Conservation (phyloP, 2,113 vertebrate genomes). For the Hydropotes inermis region DNA sequence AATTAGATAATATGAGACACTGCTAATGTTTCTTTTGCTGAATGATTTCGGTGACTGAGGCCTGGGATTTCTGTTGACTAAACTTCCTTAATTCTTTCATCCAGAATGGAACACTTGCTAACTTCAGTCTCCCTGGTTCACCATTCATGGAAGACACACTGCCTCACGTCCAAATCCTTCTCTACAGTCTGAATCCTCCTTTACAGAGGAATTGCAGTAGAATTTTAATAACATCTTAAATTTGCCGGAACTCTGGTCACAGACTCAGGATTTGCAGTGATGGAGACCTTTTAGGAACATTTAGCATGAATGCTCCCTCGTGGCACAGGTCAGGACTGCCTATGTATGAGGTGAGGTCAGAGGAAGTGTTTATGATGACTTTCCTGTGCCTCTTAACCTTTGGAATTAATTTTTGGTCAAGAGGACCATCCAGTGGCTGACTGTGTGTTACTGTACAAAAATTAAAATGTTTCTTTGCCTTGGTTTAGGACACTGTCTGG, state of each 20-base stretch:
- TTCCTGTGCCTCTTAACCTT: slow-evolving; percentile 71
- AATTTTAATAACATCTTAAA: fast-evolving
- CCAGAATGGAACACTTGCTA: slow-evolving; percentile 34
- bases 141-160: slow-evolving; percentile 6
- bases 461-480: slow-evolving; percentile 71
- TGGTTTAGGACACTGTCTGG: slow-evolving; percentile 71
- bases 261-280: slow-evolving; percentile 46
- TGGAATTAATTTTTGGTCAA: slow-evolving; percentile 62
- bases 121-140: slow-evolving; percentile 1
- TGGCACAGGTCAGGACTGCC: slow-evolving; percentile 51
- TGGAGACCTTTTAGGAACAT: slow-evolving; percentile 62
- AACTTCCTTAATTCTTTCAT: slow-evolving; percentile 4
- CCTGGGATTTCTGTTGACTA: slow-evolving; percentile 52
- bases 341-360: slow-evolving; percentile 53
- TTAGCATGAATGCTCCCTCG: slow-evolving; percentile 61
- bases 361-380: slow-evolving; percentile 59
- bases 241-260: slow-evolving; percentile 56
- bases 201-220: slow-evolving; percentile 13
- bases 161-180: background rate
- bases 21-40: background rate
- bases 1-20: background rate
- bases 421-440: slow-evolving; percentile 58
- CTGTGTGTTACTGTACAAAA: slow-evolving; percentile 64
- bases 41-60: slow-evolving; percentile 28
- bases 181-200: background rate